Evolutionary conservation across 1,140 invertebrate species (phyloP).

Genomic region (Brachionus rubens): DNA sequence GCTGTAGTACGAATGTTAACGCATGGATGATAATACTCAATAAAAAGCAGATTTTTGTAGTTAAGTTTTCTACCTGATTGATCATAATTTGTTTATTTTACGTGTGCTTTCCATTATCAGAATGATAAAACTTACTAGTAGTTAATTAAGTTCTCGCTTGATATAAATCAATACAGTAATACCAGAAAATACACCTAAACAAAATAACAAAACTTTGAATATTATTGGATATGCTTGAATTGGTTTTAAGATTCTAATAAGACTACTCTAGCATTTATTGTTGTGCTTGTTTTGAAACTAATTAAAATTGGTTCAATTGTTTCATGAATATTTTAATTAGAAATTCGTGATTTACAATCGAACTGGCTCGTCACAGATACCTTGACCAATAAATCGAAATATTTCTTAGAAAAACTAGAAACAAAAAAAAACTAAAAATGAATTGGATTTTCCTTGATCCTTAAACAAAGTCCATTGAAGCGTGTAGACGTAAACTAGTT

Average conservation of each 20-base stretch:
- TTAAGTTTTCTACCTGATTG: constrained; percentile 42
- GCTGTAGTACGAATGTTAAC: constrained; percentile 3
- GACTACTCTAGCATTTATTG: constrained; percentile 2
- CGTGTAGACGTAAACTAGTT: too few relatives aligned
- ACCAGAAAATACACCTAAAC: too few relatives aligned
- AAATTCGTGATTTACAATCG: constrained; percentile 28
- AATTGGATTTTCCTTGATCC: constrained; percentile 24
- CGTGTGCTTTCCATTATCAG: constrained; percentile 41
- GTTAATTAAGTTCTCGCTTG: constrained; percentile 26
- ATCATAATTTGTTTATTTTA: constrained; percentile 8
- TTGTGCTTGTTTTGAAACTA: constrained; percentile 9
- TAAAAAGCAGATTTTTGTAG: constrained; percentile 30
- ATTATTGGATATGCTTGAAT: constrained; percentile 25
- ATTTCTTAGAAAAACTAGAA: not conserved
- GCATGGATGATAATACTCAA: constrained; percentile 22
- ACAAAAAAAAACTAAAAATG: too few relatives aligned
- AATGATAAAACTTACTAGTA: too few relatives aligned
- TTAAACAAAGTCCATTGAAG: not conserved
- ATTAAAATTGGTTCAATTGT: constrained; percentile 40
- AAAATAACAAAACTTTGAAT: too few relatives aligned
- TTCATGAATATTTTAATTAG: constrained; percentile 37
- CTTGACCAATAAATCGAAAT: constrained; percentile 22
- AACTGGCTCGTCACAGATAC: constrained; percentile 26
- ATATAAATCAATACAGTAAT: not conserved
- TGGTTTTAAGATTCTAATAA: not conserved